Conservation (phyloP, 2,888 invertebrate species). For the Campoplex nolae region DNA sequence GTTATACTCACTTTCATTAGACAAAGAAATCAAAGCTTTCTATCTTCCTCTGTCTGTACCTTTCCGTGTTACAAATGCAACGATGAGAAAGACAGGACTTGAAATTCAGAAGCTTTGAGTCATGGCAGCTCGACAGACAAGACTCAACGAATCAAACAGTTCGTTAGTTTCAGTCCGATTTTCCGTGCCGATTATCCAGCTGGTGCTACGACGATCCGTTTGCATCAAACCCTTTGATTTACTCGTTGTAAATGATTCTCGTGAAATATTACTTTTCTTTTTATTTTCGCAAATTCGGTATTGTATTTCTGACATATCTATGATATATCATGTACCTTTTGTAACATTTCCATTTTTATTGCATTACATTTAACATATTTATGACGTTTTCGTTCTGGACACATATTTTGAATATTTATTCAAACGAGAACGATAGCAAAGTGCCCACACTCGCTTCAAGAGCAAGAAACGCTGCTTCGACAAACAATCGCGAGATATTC, state of each 20-base stretch:
- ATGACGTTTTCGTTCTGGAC: background rate
- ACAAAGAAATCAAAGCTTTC: constrained; percentile 46
- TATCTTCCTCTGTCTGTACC: constrained; percentile 28
- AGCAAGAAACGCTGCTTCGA: constrained; percentile 53
- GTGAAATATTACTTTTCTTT: background rate
- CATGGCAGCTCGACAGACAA: background rate
- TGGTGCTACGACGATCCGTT: background rate
- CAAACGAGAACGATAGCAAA: constrained; percentile 22
- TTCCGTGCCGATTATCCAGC: background rate
- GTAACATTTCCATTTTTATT: background rate
- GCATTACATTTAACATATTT: constrained; percentile 22
- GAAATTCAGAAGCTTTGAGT: constrained; percentile 2
- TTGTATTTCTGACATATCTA: background rate
- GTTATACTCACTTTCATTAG: constrained; percentile 68
- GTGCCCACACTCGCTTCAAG: constrained; percentile 20
- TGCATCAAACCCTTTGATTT: background rate
- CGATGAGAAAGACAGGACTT: constrained; percentile 25
- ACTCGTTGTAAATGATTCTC: background rate
- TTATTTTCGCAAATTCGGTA: background rate
- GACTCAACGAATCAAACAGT: constrained; percentile 3
- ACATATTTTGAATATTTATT: constrained; percentile 26
- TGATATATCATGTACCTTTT: background rate
- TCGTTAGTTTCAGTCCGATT: constrained; percentile 2
- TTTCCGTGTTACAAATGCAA: constrained; percentile 10
- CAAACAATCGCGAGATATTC: constrained; percentile 68